Evolutionary conservation across 2,113 vertebrate species (phyloP), one percentile per base, ranked within the genome.

Genomic region (Gallinago undulata): DNA sequence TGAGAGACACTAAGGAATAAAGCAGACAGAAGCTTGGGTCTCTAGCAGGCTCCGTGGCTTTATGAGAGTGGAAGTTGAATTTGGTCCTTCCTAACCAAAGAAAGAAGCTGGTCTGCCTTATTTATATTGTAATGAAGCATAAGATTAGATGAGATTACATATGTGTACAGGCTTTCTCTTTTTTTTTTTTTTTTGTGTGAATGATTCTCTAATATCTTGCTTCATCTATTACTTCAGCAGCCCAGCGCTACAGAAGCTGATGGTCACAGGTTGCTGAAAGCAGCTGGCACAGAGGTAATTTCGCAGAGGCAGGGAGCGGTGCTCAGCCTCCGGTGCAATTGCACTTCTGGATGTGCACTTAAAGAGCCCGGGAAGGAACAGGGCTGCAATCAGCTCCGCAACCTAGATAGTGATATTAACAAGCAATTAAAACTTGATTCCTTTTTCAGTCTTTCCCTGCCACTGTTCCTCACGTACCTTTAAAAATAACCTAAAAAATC

Each of bases 391-490:
- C 84, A 62, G 45, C 57, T 84, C 62, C 2, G 5, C 80, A 84
- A 43, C 45, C 33, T 53, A 73, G 51, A 76, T 4, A 82, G 48
- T 1, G 8, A 73, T 82, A 93, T 87, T 95, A 95, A 79, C 70
- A 56, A 94, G 73, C 87, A 92, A 96, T 90, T 94, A 95, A 93
- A 96, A 78, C 64, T 64, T 43, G 11, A 94, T 90, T 92, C 84
- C 39, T 45, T 87, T 39, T 63, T 82, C 39, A 14, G 3, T 87
- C 69, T 85, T 96, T n/a, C 74, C 19, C n/a, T 73, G 30, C 19
- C 19, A 31, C 83, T 75, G 6, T 27, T 96, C 55, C 41, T 90
- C 68, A 56, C 41, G 13, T 81, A 43, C 51, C 69, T 89, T 93
- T 92, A 93, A 87, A 93, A 93, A 91, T 72, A 94, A 68, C 48